A percentile compares a stretch with the other conserved stretches of the same genome.
Conservation (phyloP, 2,797 vertebrate genomes). For the Octomys mimax region DNA sequence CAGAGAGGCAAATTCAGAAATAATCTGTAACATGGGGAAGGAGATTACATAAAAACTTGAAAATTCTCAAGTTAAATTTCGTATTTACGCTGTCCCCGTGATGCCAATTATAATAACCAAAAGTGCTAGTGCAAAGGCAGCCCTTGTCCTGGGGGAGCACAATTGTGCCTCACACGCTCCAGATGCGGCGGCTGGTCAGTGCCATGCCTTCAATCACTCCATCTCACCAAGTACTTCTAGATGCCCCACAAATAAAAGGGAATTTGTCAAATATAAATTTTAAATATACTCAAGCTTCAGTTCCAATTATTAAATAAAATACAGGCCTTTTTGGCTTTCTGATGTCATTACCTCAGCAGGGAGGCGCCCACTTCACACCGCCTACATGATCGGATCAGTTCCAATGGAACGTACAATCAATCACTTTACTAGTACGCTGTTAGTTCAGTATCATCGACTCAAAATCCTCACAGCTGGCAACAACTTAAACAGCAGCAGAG, state of each 20-base stretch:
- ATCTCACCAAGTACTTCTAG: constrained; percentile 61
- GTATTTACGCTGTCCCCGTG: neutral
- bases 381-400: neutral
- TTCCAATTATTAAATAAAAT: neutral
- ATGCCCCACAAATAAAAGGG: constrained; percentile 60
- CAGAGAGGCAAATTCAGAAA: constrained; percentile 61
- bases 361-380: constrained; percentile 43
- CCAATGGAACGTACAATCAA: constrained; percentile 41
- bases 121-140: constrained; percentile 90
- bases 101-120: neutral
- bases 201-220: constrained; percentile 47
- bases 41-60: constrained; percentile 24
- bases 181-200: neutral
- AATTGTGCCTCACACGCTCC: constrained; percentile 56
- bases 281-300: constrained; percentile 21
- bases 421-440: neutral
- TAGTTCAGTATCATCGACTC: constrained; percentile 73
- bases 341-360: constrained; percentile 61
- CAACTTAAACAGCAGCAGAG: constrained; percentile 49
- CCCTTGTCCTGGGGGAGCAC: constrained; percentile 52
- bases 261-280: constrained; percentile 48
- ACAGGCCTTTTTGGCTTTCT: neutral
- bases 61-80: constrained; percentile 24
- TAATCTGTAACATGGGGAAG: neutral
- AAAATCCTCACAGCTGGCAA: constrained; percentile 68